Evolutionary conservation across 2,797 vertebrate genomes (phyloP).

Genomic region (Brotogeris chrysoptera): DNA sequence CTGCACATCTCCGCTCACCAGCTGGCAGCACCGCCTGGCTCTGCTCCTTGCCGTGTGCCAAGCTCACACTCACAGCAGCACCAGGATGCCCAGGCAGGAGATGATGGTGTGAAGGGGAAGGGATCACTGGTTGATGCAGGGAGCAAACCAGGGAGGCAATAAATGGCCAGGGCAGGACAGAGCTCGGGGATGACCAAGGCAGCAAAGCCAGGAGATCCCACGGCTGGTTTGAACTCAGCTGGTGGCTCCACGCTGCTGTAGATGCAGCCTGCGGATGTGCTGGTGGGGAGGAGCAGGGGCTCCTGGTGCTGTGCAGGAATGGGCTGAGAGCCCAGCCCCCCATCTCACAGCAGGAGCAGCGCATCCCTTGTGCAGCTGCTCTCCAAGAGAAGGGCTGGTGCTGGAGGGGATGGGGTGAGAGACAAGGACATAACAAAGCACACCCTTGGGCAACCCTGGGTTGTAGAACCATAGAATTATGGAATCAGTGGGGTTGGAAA

Average conservation of each 20-base stretch:
- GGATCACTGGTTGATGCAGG: neutral
- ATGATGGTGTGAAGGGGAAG: neutral
- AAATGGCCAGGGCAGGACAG: neutral
- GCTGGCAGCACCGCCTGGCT: neutral
- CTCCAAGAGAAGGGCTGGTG: neutral
- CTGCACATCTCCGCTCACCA: neutral
- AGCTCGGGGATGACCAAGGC: neutral
- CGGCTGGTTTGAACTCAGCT: neutral
- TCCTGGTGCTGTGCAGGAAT: neutral
- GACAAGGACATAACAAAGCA: neutral
- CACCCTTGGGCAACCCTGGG: fast-evolving
- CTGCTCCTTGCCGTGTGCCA: fast-evolving
- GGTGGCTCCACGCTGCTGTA: neutral
- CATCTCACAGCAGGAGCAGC: fast-evolving
- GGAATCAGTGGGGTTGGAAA: neutral
- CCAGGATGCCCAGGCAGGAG: fast-evolving
- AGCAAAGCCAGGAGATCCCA: neutral
- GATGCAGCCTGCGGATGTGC: neutral
- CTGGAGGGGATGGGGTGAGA: neutral
- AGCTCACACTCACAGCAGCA: neutral
- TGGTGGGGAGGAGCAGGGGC: fast-evolving
- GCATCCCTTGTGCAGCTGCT: neutral
- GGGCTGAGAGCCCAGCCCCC: neutral
- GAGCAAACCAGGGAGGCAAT: neutral
- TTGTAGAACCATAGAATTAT: neutral